Evolutionary conservation across 2,797 vertebrate genomes (phyloP).

Genomic region (Toxotes lorentzi): DNA sequence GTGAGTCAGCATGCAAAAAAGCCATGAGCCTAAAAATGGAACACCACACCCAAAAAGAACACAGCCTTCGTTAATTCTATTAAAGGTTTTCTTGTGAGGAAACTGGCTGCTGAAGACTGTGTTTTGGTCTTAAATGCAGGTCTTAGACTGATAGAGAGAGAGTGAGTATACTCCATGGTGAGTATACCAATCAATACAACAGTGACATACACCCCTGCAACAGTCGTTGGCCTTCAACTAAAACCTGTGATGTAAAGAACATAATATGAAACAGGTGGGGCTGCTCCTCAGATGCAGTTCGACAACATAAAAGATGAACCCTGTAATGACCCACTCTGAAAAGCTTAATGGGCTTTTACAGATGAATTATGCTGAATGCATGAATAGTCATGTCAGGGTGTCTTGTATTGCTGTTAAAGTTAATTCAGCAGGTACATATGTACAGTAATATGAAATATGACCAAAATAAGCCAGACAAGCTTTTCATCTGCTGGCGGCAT

Average conservation of each 20-base stretch:
- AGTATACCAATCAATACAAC: background rate
- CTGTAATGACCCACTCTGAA: background rate
- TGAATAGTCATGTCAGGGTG: background rate
- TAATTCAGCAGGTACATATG: constrained; percentile 15
- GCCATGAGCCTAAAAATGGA: background rate
- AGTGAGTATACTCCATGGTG: background rate
- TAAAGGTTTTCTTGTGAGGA: background rate
- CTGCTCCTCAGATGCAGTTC: background rate
- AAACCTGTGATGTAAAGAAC: constrained; percentile 3
- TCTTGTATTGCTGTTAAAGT: background rate
- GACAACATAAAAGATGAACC: background rate
- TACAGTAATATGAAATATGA: constrained; percentile 18
- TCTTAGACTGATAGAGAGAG: background rate
- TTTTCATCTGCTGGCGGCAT: constrained; percentile 42
- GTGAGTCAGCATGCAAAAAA: background rate
- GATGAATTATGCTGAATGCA: background rate
- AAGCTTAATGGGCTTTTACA: background rate
- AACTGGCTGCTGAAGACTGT: background rate
- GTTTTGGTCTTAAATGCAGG: background rate
- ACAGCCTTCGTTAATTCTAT: background rate
- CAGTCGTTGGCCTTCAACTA: constrained; percentile 2
- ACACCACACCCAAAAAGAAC: background rate
- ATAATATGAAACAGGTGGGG: background rate
- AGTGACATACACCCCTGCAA: background rate
- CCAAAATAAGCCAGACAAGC: constrained; percentile 10